Evolutionary conservation across 2,113 vertebrate genomes (phyloP), one percentile per base, ranked within the genome.

Genomic region (Ellobius talpinus): DNA sequence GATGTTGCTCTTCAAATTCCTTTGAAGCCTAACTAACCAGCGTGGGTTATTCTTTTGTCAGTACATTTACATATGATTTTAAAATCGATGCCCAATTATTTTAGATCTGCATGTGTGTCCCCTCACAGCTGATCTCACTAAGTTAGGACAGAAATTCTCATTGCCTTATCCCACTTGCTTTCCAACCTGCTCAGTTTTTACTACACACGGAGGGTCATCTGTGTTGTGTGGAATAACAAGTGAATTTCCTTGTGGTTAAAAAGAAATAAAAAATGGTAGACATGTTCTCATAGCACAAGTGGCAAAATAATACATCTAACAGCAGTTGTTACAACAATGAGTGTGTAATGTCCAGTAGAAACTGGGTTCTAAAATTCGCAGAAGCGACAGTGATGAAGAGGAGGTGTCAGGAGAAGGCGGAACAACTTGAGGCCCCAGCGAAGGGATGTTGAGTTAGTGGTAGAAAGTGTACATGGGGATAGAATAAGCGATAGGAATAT

Each of bases 231-330:
- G 23, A 8, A 16, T 39, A 26, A 63, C 31, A 76, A 7, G 52
- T 0, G 1, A 85, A 29, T 5, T 31, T 8, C 19, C 1, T 23
- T n/a, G 26, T 12, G 17, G 10, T 52, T 58, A 77, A 1, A 89
- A 61, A 77, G n/a, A 96, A 94, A 55, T 39, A 77, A 94, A 87
- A 86, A 58, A 31, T 31, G n/a, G 36, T 36, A 91, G 79, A 21
- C 29, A 31, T 16, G 2, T 42, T 45, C 65, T 96, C 58, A 78
- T 0, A 47, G n/a, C 42, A 52, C 50, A 68, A 12, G 0, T 42
- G 55, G 45, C 8, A 87, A 91, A 45, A 31, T 10, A 78, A 78
- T 26, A 52, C 11, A 26, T 9, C 11, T n/a, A 39, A 96, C 84
- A n/a, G 74, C 50, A 78, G 4, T 47, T 70, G 47, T 76, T 13